Evolutionary conservation across 2,797 vertebrate species (phyloP), one percentile per base, ranked within the genome.

Genomic region (Tolypeutes matacus): DNA sequence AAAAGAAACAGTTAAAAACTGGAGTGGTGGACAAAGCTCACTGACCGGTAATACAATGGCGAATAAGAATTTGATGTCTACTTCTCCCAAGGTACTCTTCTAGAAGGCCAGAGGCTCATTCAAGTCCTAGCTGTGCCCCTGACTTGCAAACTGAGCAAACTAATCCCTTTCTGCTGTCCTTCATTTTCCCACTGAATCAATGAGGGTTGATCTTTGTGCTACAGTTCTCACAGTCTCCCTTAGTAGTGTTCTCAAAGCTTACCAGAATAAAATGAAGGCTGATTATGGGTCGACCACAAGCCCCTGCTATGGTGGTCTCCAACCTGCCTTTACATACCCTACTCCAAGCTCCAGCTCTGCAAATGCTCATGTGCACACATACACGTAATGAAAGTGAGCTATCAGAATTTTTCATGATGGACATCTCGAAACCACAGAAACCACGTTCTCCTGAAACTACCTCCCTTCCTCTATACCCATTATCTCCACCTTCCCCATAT

Each of bases 91-190:
- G 42, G 49, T 70, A 91, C 34, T 81, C 51, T 91, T 82, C n/a
- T 27, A 87, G 62, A 95, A 92, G 15, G 73, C 82, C 70, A 51
- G 18, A 95, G 62, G 82, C 77, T 70, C 60, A 60, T 85, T 82
- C 56, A 81, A 73, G 69, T 86, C 15, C 42, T 49, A 18, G 13
- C 62, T 81, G 31, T 93, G 56, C 18, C 67, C 49, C 65, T 84
- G 36, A 80, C 18, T 83, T 76, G 83, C 29, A 82, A 11, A 65
- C 53, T 67, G 49, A 86, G 56, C 39, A 89, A 62, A 64, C 10
- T 56, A 13, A 70, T 90, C 14, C 58, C 56, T 67, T 46, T 92
- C 51, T 87, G 8, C 27, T 78, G 3, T 90, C 73, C 51, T 84
- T 39, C 27, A 5, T 80, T 95, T 90, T 81, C 67, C 10, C 29